A percentile compares a stretch with the other conserved stretches of the same genome.
Evolutionary conservation across 2,888 invertebrate species (phyloP).

Genomic region (Drosophila robusta): DNA sequence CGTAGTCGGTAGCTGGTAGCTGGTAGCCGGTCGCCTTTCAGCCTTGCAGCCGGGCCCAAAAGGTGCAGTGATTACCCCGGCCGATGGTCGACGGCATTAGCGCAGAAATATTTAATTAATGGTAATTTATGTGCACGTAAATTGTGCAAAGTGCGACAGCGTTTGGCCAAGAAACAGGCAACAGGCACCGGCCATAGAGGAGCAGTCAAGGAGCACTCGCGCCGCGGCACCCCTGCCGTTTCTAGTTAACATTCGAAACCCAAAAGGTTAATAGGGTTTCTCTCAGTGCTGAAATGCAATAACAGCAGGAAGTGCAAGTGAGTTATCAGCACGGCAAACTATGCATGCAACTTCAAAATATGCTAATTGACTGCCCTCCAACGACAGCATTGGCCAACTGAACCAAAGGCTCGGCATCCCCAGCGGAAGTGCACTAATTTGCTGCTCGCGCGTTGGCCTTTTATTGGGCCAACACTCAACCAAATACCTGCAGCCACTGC

Average conservation of each 20-base stretch:
- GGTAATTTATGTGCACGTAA: constrained; percentile 85
- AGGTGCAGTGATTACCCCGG: constrained; percentile 72
- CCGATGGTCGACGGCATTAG: constrained; percentile 68
- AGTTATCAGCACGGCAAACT: constrained; percentile 34
- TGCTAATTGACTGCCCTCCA: constrained; percentile 49
- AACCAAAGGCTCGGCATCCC: constrained; percentile 11
- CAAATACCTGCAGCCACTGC: background rate
- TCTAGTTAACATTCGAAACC: constrained; percentile 71
- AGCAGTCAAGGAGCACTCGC: constrained; percentile 4
- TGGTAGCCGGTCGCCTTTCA: constrained; percentile 21
- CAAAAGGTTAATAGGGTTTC: constrained; percentile 75
- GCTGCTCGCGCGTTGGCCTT: background rate
- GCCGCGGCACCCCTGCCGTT: constrained; percentile 60
- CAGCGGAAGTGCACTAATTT: constrained; percentile 8
- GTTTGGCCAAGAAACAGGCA: constrained; percentile 41
- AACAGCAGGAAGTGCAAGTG: constrained; percentile 61
- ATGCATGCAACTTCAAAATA: constrained; percentile 33
- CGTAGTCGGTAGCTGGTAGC: constrained; percentile 20
- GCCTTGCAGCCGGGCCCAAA: constrained; percentile 47
- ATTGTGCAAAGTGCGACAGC: constrained; percentile 78
- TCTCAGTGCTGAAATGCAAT: constrained; percentile 21
- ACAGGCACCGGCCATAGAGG: constrained; percentile 5
- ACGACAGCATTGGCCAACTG: constrained; percentile 51
- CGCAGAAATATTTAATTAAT: constrained; percentile 84
- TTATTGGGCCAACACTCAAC: background rate